phyloP scores from a whole-genome alignment of 2,888 invertebrate genomes.

The Drosophila vallismaia region DNA sequence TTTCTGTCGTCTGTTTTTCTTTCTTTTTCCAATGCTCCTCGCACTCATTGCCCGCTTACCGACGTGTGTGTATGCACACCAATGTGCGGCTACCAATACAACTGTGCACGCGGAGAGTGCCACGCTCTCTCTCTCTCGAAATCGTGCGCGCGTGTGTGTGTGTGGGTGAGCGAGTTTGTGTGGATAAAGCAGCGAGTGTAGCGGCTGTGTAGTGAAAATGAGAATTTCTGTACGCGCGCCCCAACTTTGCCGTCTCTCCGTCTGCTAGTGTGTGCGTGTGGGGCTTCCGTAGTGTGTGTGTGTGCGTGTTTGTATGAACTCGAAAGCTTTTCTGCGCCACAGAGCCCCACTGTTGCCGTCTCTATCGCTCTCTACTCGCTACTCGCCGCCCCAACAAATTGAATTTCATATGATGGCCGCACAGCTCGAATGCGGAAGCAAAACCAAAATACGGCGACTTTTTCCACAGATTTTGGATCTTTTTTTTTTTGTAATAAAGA shows the following conservation, averaged over 20 bases:
- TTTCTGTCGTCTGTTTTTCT: conserved; percentile 82
- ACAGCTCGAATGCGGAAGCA: conserved; percentile 63
- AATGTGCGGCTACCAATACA: conserved; percentile 40
- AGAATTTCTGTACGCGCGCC: conserved; percentile 60
- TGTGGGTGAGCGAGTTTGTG: conserved; percentile 28
- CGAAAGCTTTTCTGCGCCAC: conserved; percentile 42
- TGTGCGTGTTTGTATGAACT: conserved; percentile 28
- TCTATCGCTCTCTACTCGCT: conserved; percentile 23
- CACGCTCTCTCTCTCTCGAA: conserved; percentile 51
- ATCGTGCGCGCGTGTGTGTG: conserved; percentile 41
- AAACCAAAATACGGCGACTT: conserved; percentile 45
- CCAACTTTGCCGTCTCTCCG: conserved; percentile 24
- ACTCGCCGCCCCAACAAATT: conserved; percentile 34
- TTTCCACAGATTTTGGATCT: not conserved
- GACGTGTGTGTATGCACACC: conserved; percentile 66
- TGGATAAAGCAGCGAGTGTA: not conserved
- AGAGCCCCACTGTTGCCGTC: conserved; percentile 28
- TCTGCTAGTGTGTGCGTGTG: conserved; percentile 16
- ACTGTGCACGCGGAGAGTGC: conserved; percentile 35
- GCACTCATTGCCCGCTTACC: conserved; percentile 71
- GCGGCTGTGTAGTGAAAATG: conserved; percentile 63
- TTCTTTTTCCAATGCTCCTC: conserved; percentile 82
- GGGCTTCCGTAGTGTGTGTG: conserved; percentile 19
- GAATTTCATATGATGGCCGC: conserved; percentile 42
- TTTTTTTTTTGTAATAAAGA: not conserved